A percentile compares a stretch with the other conserved stretches of the same genome.
Conservation (phyloP, 1,140 invertebrate genomes). For the Idris sp. region DNA sequence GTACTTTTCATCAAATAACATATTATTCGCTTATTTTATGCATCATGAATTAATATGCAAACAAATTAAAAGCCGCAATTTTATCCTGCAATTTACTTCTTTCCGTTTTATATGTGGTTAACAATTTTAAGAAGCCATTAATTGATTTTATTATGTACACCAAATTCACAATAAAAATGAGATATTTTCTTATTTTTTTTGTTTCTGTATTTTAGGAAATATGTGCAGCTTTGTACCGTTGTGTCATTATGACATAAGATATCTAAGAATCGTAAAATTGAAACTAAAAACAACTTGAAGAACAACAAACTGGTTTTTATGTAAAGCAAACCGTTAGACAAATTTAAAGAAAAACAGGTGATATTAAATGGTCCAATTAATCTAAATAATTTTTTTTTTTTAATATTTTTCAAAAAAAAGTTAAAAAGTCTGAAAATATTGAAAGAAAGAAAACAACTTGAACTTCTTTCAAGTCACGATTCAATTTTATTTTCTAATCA, state of each 20-base stretch:
- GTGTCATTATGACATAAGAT: conserved; percentile 37
- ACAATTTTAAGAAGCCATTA: too few relatives aligned
- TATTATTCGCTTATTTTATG: too few relatives aligned
- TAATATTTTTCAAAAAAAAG: too few relatives aligned
- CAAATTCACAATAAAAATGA: too few relatives aligned
- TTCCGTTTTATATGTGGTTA: too few relatives aligned
- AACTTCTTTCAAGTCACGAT: too few relatives aligned
- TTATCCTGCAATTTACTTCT: conserved; percentile 15
- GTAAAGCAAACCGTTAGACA: conserved; percentile 9
- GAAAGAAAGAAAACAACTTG: too few relatives aligned
- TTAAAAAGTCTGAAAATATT: too few relatives aligned
- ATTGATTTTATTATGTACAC: too few relatives aligned
- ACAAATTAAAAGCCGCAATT: conserved; percentile 3
- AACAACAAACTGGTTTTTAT: conserved; percentile 12
- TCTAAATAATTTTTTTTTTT: too few relatives aligned
- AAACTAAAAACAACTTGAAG: conserved; percentile 13
- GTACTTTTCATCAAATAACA: conserved; percentile 14
- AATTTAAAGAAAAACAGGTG: conserved; percentile 23
- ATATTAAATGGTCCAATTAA: conserved; percentile 13
- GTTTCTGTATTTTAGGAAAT: conserved; percentile 11
- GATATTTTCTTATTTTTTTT: too few relatives aligned
- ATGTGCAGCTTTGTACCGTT: conserved; percentile 26
- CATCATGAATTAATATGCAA: too few relatives aligned
- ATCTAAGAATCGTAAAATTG: conserved; percentile 17
- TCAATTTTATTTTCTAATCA: conserved; percentile 5